Evolutionary conservation across 2,797 vertebrate genomes (phyloP), one percentile per base, ranked within the genome.

Genomic region (Enteromius mattozi): DNA sequence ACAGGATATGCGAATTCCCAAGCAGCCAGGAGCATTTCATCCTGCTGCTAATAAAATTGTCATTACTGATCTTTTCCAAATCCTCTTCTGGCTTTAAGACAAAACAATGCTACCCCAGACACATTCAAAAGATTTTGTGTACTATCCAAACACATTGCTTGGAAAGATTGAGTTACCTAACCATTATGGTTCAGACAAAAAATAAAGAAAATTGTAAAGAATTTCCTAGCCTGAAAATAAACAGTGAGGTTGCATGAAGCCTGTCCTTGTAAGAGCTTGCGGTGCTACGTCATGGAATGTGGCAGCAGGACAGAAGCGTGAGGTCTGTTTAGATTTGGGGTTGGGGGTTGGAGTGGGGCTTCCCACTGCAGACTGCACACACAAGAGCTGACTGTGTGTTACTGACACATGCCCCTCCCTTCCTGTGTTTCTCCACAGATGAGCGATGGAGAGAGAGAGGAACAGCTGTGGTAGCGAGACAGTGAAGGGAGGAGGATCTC

Each of bases 391-490:
- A 88, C 89, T 94, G 90, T 93, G 89, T 89, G 90, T 90, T 88
- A 78, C 86, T 91, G 83, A 90, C 85, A 47, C 33, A 91, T 88
- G 90, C 88, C 87, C 91, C 93, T 87, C 92, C 92, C 89, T 82
- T 88, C 87, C 81, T 91, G 90, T 93, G 90, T 93, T 91, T 93
- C 89, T 87, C 88, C 92, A 91, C 94, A 97, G 96, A 95, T 92
- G 92, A 89, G 90, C 85, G 59, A 85, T 78, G 49, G 77, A 88
- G 87, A 71, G 86, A 47, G 45, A 82, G 81, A 61, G 40, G 17
- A 83, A 76, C 83, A 88, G 86, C 88, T 87, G 84, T 85, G 86
- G 54, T 77, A 81, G 75, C 80, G 78, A 76, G 69, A 80, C 40
- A 78, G 40, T 49, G 72, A 79, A 63, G 68, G 56, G 75, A 75